Conservation (phyloP, 2,797 vertebrate species). For the Muscicapa comitata region DNA sequence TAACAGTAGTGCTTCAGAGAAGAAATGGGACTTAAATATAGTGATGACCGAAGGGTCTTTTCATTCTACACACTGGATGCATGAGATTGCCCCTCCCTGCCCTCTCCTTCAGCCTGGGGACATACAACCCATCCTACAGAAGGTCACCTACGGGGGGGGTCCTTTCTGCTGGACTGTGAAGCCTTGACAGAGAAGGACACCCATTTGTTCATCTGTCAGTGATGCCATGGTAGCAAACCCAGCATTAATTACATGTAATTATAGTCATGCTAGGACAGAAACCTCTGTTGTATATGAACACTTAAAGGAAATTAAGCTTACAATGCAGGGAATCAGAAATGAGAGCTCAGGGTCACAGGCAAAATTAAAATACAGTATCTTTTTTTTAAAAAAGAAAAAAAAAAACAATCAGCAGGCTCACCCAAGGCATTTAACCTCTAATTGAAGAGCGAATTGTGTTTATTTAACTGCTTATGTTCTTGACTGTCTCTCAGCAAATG, state of each 20-base stretch:
- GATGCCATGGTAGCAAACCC: background rate
- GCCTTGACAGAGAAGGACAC: background rate
- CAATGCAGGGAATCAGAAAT: background rate
- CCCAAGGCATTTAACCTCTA: slow-evolving; percentile 25
- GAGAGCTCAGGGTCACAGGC: background rate
- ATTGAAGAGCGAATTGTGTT: slow-evolving; percentile 44
- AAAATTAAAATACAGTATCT: background rate
- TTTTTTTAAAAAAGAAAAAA: background rate
- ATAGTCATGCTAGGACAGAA: background rate
- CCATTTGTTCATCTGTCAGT: background rate
- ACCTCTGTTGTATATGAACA: background rate
- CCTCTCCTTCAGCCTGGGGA: background rate
- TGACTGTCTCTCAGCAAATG: background rate
- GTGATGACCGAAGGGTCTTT: background rate
- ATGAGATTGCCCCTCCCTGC: background rate
- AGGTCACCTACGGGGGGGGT: background rate
- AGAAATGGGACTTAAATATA: background rate
- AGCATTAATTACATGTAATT: background rate
- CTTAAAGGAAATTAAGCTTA: background rate
- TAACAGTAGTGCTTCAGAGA: background rate
- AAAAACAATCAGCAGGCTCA: background rate
- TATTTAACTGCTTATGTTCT: background rate
- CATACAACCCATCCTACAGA: background rate
- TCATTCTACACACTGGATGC: rapidly evolving
- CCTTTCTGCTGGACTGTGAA: background rate